These are phyloP conservation scores for Scortum barcoo DNA, from an alignment of 2,113 vertebrate genomes.

Conservation along the genomic window DNA sequence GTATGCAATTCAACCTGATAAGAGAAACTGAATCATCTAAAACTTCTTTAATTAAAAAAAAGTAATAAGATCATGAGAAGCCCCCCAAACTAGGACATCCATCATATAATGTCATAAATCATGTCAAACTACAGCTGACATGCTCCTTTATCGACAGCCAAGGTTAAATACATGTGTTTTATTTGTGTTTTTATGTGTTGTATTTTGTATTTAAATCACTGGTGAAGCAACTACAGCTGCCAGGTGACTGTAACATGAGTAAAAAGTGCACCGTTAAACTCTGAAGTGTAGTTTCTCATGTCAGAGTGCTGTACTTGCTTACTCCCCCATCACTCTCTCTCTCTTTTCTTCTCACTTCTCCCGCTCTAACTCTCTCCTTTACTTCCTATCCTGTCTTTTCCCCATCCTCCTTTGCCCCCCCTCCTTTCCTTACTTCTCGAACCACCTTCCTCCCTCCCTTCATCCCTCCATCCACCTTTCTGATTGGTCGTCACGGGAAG, in stretches of 20 bases:
- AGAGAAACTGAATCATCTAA: not conserved
- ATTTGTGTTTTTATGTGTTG: too few relatives aligned
- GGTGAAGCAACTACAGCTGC: too few relatives aligned
- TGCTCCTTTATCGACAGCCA: too few relatives aligned
- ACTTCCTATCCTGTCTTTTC: not conserved
- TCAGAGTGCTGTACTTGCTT: not conserved
- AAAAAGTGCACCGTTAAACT: too few relatives aligned
- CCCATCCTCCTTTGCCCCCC: not conserved
- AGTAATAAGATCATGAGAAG: too few relatives aligned
- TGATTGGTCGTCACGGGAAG: constrained; percentile 70
- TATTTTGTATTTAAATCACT: not conserved
- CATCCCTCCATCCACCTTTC: constrained; percentile 61
- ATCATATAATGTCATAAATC: too few relatives aligned
- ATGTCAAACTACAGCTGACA: too few relatives aligned
- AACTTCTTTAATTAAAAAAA: not conserved
- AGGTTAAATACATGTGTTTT: too few relatives aligned
- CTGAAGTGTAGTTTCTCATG: not conserved
- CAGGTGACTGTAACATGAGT: not conserved
- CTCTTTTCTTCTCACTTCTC: not conserved
- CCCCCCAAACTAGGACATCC: too few relatives aligned
- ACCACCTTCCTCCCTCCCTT: constrained; percentile 42
- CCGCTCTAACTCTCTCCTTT: not conserved
- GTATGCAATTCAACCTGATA: too few relatives aligned
- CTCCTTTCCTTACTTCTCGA: not conserved
- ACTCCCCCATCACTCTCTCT: not conserved